phyloP scores from a whole-genome alignment of 92 coral and sea anemone species.

The Paramuricea clavata region DNA sequence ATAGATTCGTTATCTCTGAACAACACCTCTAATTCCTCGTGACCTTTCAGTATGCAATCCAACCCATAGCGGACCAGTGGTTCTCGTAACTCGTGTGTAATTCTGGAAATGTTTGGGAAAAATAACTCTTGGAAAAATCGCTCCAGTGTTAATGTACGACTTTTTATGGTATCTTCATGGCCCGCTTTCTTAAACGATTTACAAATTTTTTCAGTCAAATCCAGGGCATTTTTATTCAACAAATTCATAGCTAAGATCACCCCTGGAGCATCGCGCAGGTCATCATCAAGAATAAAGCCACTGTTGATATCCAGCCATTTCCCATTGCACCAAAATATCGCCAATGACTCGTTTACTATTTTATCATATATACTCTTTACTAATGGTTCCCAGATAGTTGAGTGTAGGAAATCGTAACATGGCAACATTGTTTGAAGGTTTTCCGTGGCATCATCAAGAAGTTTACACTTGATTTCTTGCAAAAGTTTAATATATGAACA shows the following conservation, averaged over 20 bases:
- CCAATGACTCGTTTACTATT: conserved; percentile 64
- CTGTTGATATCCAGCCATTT: conserved; percentile 75
- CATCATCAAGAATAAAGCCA: conserved; percentile 77
- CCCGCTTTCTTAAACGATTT: conserved; percentile 64
- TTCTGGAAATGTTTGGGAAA: conserved; percentile 62
- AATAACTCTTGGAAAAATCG: conserved; percentile 72
- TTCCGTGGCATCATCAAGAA: conserved; percentile 67
- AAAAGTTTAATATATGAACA: conserved; percentile 83
- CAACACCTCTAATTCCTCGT: neutral
- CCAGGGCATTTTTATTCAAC: conserved; percentile 45
- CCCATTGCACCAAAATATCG: conserved; percentile 74
- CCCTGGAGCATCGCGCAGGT: conserved; percentile 69
- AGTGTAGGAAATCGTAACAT: conserved; percentile 69
- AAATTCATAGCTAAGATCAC: conserved; percentile 57
- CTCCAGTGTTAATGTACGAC: conserved; percentile 54
- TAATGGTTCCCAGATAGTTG: conserved; percentile 84
- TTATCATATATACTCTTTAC: conserved; percentile 76
- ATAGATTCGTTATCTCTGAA: neutral
- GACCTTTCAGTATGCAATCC: conserved; percentile 7
- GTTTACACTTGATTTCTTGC: conserved; percentile 66
- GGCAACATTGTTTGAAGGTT: conserved; percentile 83
- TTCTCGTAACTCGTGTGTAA: conserved; percentile 21
- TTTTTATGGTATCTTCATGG: conserved; percentile 18
- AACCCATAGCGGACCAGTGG: conserved; percentile 6
- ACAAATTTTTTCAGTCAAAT: conserved; percentile 63